Conservation (phyloP, 2,797 vertebrate genomes). For the Characodon lateralis region DNA sequence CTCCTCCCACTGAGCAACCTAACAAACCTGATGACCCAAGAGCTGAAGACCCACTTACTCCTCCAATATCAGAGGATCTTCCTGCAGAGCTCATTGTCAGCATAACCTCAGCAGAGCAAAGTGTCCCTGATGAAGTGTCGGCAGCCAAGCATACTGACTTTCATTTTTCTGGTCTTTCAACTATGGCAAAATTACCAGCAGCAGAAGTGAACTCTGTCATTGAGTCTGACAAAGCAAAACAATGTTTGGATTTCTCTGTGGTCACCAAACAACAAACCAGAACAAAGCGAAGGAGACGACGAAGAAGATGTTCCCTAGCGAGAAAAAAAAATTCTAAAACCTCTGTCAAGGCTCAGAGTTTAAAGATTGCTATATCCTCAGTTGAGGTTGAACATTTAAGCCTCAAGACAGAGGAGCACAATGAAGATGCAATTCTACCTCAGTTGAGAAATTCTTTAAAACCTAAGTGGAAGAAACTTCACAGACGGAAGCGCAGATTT, state of each 20-base stretch:
- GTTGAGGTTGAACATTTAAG: slow-evolving; percentile 17
- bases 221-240: slow-evolving; percentile 30
- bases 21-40: slow-evolving; percentile 25
- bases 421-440: slow-evolving; percentile 13
- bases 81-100: slow-evolving; percentile 73
- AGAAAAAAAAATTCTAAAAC: slow-evolving; percentile 25
- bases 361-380: slow-evolving; percentile 21
- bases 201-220: slow-evolving; percentile 22
- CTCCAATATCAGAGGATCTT: slow-evolving; percentile 59
- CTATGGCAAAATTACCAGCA: slow-evolving; percentile 40
- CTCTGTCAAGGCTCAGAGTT: slow-evolving; percentile 26
- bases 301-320: slow-evolving; percentile 10
- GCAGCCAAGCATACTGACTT: slow-evolving; percentile 36
- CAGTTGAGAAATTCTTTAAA: slow-evolving; percentile 23
- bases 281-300: slow-evolving; percentile 32
- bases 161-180: slow-evolving; percentile 41
- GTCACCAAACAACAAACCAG: slow-evolving; percentile 22
- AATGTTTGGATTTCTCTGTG: slow-evolving; percentile 20
- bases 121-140: slow-evolving; percentile 31
- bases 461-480: slow-evolving; percentile 44
- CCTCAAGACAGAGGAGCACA: slow-evolving; percentile 11
- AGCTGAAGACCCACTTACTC: slow-evolving; percentile 18
- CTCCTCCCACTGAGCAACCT: slow-evolving; percentile 15
- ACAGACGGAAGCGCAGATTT: slow-evolving; percentile 36
- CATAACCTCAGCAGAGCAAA: slow-evolving; percentile 68